Percentiles rank a stretch among this genome's conserved stretches.
phyloP scores from a whole-genome alignment of 1,140 invertebrate species.

The Drosophila aff. region DNA sequence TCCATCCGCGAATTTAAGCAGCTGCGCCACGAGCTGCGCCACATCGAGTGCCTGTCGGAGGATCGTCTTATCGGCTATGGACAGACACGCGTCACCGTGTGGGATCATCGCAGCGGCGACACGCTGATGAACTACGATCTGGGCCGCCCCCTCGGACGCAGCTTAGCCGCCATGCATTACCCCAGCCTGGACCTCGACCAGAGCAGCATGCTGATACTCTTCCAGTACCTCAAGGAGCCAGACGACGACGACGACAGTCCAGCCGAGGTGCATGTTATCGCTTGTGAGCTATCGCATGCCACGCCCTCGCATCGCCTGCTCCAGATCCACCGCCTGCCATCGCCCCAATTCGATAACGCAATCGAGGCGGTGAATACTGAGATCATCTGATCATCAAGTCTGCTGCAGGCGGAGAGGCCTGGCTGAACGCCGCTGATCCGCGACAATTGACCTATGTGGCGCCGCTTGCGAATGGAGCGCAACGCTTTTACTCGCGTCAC shows the following conservation, averaged over 20 bases:
- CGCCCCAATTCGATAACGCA: constrained; percentile 50
- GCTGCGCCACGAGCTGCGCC: constrained; percentile 66
- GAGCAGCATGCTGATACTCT: constrained; percentile 70
- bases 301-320: constrained; percentile 71
- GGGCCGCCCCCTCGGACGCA: constrained; percentile 58
- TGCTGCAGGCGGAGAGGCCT: constrained; percentile 56
- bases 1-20: constrained; percentile 82
- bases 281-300: constrained; percentile 71
- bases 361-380: constrained; percentile 61
- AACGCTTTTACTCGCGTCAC: constrained; percentile 69
- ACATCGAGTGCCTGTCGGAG: constrained; percentile 75
- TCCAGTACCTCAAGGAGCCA: constrained; percentile 59
- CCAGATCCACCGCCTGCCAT: constrained; percentile 58
- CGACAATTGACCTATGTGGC: constrained; percentile 62
- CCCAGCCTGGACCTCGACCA: constrained; percentile 72
- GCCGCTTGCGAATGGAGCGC: constrained; percentile 36
- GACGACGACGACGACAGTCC: constrained; percentile 11
- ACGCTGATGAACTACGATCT: constrained; percentile 81
- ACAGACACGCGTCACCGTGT: constrained; percentile 66
- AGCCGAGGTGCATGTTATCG: constrained; percentile 65
- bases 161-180: constrained; percentile 71
- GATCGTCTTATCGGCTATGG: constrained; percentile 80
- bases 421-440: constrained; percentile 72
- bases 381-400: constrained; percentile 73
- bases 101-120: constrained; percentile 83